phyloP scores from a whole-genome alignment of 35 echinoderm and acorn worm species.

The Heliocidaris tuberculata region DNA sequence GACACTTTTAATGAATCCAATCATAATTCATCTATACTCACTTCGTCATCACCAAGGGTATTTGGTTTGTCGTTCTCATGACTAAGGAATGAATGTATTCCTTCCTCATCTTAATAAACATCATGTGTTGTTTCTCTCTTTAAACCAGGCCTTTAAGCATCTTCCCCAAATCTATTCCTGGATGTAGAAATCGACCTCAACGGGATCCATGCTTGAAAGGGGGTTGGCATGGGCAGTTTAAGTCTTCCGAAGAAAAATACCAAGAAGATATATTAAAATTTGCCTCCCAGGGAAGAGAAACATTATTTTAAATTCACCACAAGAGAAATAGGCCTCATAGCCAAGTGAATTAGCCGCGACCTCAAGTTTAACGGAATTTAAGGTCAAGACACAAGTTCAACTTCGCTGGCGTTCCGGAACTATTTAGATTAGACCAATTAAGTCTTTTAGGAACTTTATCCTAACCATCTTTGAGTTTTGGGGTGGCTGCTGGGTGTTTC shows the following conservation, averaged over 20 bases:
- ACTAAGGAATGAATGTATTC: conserved; percentile 12
- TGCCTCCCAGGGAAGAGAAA: not conserved
- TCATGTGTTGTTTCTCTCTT: not conserved
- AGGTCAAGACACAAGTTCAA: not conserved
- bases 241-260: not conserved
- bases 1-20: not conserved
- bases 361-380: not conserved
- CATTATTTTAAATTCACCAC: not conserved
- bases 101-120: not conserved
- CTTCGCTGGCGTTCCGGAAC: not conserved
- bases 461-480: not conserved
- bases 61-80: not conserved
- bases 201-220: not conserved
- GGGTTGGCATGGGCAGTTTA: not conserved
- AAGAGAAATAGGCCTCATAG: not conserved
- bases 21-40: not conserved
- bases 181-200: not conserved
- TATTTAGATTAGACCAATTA: not conserved
- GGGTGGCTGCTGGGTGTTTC: not conserved
- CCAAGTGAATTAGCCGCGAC: not conserved
- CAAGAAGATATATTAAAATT: not conserved
- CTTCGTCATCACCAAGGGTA: not conserved
- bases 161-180: not conserved
- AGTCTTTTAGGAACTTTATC: not conserved
- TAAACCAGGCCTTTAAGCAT: not conserved